Conservation (phyloP, 23 tunicate genomes). For the Trididemnum miniatum region DNA sequence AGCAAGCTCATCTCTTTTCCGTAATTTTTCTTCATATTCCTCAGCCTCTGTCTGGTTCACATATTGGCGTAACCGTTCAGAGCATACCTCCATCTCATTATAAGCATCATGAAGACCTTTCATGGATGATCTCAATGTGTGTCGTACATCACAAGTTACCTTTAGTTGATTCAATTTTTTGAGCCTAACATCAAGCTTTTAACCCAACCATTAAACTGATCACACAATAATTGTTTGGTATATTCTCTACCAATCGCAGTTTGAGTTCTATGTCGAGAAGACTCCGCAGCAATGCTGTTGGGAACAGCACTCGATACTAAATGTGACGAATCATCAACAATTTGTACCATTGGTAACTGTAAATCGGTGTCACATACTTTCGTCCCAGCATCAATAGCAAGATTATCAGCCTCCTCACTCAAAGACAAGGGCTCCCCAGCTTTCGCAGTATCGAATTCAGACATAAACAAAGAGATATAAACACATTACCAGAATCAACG, state of each 20-base stretch:
- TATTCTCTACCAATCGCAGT: neutral
- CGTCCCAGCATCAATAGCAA: too few species aligned
- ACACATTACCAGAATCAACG: too few species aligned
- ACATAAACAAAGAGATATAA: too few species aligned
- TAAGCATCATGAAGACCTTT: neutral
- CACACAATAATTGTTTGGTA: neutral
- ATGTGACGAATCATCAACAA: neutral
- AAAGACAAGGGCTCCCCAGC: too few species aligned
- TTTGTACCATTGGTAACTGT: neutral
- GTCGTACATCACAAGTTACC: neutral
- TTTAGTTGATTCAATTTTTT: neutral
- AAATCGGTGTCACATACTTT: too few species aligned
- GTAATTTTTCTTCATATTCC: neutral
- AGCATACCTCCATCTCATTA: neutral
- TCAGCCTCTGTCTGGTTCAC: neutral
- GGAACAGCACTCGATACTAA: neutral
- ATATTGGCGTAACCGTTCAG: neutral
- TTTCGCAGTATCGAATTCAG: too few species aligned
- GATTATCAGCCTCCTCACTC: too few species aligned
- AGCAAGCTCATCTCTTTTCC: neutral
- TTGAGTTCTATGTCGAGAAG: neutral
- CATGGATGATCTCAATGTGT: neutral
- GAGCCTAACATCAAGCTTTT: neutral
- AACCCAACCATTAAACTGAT: conserved; percentile 17
- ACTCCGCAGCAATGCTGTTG: neutral